A percentile compares a stretch with the other conserved stretches of the same genome.
phyloP scores from a whole-genome alignment of 1,140 invertebrate species.

The Tetramorium alpestre region DNA sequence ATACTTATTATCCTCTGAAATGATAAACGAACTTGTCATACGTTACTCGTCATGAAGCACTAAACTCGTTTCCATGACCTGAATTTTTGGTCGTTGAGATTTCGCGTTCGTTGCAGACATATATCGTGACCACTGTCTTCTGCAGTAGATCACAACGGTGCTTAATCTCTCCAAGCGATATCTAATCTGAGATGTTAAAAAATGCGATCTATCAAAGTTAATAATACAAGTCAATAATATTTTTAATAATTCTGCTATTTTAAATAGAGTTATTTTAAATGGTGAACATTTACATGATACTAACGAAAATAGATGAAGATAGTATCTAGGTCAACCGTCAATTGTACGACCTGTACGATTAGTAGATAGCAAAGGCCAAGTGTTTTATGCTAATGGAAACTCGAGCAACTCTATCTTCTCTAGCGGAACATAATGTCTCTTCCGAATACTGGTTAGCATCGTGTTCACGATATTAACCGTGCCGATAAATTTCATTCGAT shows the following conservation, averaged over 20 bases:
- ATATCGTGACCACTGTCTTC: conserved; percentile 35
- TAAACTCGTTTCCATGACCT: conserved; percentile 58
- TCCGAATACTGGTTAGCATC: not conserved
- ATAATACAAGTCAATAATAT: not conserved
- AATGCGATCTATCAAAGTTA: not conserved
- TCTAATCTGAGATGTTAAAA: conserved; percentile 13
- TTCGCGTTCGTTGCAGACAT: conserved; percentile 33
- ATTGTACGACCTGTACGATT: conserved; percentile 52
- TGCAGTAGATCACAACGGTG: conserved; percentile 27
- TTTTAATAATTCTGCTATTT: not conserved
- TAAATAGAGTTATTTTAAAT: not conserved
- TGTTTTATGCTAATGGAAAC: conserved; percentile 56
- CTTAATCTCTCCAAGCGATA: conserved; percentile 32
- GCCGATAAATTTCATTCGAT: not conserved
- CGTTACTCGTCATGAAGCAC: conserved; percentile 22
- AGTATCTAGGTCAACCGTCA: conserved; percentile 64
- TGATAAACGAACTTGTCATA: not conserved
- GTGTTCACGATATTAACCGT: not conserved
- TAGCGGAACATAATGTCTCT: conserved; percentile 30
- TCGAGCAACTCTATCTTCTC: conserved; percentile 16
- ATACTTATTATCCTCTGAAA: not conserved
- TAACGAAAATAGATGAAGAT: conserved; percentile 11
- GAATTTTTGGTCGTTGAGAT: conserved; percentile 36
- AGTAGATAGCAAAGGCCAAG: conserved; percentile 62
- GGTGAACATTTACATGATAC: conserved; percentile 14